Evolutionary conservation across 2,888 invertebrate genomes (phyloP).

Genomic region (Sinopyrophorus schimmeli): DNA sequence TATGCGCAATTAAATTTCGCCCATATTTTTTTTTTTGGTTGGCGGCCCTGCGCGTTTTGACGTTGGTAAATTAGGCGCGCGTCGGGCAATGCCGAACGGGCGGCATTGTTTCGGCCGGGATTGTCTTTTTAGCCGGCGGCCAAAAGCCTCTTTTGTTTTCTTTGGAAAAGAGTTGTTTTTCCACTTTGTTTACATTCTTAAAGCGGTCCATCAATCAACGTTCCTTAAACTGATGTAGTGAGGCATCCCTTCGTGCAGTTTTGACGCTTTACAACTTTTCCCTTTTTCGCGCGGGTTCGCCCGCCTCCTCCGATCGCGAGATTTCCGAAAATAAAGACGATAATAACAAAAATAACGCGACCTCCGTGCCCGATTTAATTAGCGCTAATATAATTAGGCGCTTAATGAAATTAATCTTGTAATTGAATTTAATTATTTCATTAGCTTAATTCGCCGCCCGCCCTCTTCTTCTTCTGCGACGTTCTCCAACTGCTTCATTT

Average conservation of each 20-base stretch:
- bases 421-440: conserved; percentile 33
- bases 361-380: conserved; percentile 20
- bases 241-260: conserved; percentile 10
- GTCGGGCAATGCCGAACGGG: too few species aligned
- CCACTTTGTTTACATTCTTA: conserved; percentile 17
- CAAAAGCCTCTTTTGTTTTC: conserved; percentile 10
- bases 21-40: too few species aligned
- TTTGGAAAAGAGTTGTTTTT: conserved; percentile 16
- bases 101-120: too few species aligned
- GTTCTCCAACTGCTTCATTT: conserved; percentile 24
- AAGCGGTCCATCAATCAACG: conserved; percentile 15
- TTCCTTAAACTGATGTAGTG: conserved; percentile 9
- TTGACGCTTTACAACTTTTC: conserved; percentile 1
- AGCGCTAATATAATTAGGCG: conserved; percentile 24
- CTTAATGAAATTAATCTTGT: conserved; percentile 30
- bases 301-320: neutral
- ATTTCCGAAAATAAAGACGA: conserved; percentile 3
- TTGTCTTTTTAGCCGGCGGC: conserved; percentile 11
- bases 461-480: conserved; percentile 3
- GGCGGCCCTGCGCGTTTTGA: too few species aligned
- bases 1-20: conserved; percentile 8
- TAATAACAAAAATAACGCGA: conserved; percentile 15
- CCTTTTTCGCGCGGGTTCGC: too few species aligned
- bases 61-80: too few species aligned
- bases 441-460: conserved; percentile 26